These are phyloP conservation scores for Orgyia antiqua DNA, from an alignment of 2,888 invertebrate genomes.

Conservation along the genomic window DNA sequence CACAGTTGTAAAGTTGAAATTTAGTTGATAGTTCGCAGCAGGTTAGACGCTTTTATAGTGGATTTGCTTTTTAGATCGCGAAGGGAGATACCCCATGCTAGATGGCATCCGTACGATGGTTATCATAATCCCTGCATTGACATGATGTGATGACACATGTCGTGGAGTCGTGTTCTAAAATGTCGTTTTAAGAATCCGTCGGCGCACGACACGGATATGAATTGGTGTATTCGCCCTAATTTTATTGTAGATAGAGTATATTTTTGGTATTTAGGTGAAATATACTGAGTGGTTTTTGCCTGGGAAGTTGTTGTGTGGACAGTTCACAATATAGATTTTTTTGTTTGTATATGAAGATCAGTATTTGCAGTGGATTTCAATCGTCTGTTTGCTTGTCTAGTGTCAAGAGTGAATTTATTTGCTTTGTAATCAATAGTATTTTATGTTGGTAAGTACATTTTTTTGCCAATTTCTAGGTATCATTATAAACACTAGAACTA, in stretches of 20 bases:
- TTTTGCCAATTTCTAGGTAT: no score
- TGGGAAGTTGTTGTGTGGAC: constrained; percentile 57
- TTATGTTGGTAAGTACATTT: no score
- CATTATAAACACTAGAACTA: no score
- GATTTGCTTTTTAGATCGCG: constrained; percentile 54
- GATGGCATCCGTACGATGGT: constrained; percentile 75
- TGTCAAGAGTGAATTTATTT: constrained; percentile 50
- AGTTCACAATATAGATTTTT: constrained; percentile 63
- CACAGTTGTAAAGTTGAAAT: constrained; percentile 24
- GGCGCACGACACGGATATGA: constrained; percentile 19
- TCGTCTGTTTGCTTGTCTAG: constrained; percentile 46
- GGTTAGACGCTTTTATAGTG: constrained; percentile 41
- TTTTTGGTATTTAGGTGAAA: constrained; percentile 13
- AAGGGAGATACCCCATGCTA: constrained; percentile 73
- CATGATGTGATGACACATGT: constrained; percentile 79
- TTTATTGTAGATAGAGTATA: constrained; percentile 27
- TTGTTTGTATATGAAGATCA: constrained; percentile 64
- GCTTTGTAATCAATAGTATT: constrained; percentile 32
- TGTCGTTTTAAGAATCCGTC: constrained; percentile 59
- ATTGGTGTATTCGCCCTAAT: constrained; percentile 31
- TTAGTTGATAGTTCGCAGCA: constrained; percentile 10
- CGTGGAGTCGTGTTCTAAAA: constrained; percentile 69
- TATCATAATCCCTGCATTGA: constrained; percentile 78
- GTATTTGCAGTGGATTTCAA: constrained; percentile 50
- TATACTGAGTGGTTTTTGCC: constrained; percentile 25